A percentile compares a stretch with the other conserved stretches of the same genome.
Evolutionary conservation across 1,140 invertebrate genomes (phyloP).

Genomic region (Lithobius niger): DNA sequence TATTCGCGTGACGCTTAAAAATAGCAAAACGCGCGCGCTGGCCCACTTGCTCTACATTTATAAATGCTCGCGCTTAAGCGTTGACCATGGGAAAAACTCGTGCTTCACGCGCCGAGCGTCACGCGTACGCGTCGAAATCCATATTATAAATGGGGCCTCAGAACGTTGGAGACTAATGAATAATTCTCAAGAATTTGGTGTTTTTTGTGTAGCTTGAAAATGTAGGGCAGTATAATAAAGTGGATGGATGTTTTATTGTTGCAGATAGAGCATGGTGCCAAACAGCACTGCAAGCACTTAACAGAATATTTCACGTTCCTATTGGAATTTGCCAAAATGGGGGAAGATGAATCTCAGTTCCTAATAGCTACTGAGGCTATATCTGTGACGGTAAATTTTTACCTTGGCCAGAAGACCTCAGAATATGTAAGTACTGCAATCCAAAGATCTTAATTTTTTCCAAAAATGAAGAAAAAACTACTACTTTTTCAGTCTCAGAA

Average conservation of each 20-base stretch:
- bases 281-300: conserved; percentile 68
- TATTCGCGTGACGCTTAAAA: too few species aligned
- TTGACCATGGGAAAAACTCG: too few species aligned
- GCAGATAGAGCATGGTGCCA: conserved; percentile 73
- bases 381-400: conserved; percentile 78
- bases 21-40: too few species aligned
- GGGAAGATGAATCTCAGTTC: conserved; percentile 79
- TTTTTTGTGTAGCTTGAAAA: not conserved
- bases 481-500: too few species aligned
- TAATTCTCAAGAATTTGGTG: not conserved
- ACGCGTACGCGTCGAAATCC: too few species aligned
- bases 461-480: too few species aligned
- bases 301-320: conserved; percentile 84
- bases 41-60: too few species aligned
- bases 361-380: conserved; percentile 73
- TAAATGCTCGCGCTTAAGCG: too few species aligned
- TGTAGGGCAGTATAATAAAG: conserved; percentile 6
- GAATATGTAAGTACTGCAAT: conserved; percentile 27
- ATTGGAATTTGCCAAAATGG: conserved; percentile 88
- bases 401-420: conserved; percentile 62
- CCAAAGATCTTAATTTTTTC: not conserved
- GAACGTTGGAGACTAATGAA: conserved; percentile 9
- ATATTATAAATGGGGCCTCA: too few species aligned
- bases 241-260: conserved; percentile 24
- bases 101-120: too few species aligned